Evolutionary conservation across 2,113 vertebrate species (phyloP), one percentile per base, ranked within the genome.

Genomic region (Mirounga angustirostris): DNA sequence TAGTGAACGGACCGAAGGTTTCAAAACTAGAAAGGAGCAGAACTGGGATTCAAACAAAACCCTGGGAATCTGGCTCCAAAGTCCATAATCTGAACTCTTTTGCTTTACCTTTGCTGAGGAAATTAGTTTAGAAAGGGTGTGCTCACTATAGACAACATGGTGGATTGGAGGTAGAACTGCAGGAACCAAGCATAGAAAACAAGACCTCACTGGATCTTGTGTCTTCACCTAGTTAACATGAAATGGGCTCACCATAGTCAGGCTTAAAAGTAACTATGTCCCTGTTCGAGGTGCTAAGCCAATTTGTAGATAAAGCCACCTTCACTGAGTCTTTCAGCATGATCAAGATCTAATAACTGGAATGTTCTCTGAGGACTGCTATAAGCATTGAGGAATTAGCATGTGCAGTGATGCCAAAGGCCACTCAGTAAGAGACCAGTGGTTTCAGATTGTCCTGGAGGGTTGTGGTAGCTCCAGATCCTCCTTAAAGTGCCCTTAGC

Each of bases 151-250:
- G 15, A 71, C 11, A 58, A 22, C 0, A 7, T 15, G 2, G 50
- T 33, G 0, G 26, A 8, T 12, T 36, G 16, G 11, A 79, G 36
- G 19, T 16, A 71, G 46, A 21, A 36, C 0, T 63, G 18, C 5
- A 65, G 58, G 30, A 40, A 50, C 18, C 19, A 84, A 46, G 30
- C 50, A 40, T 0, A 59, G 65, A 36, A 71, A 92, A 56, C 30
- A 46, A 65, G 28, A 26, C 3, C 0, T 50, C 7, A 36, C 22
- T 12, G 36, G 0, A 2, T 69, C 36, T 43, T 54, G 1, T 54
- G 85, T 86, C n/a, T 50, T 24, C 36, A 71, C 18, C 54, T 80
- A 36, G 54, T 65, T 93, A 80, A 89, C 28, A 92, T 36, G 30
- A 90, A 63, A 36, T 59, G 30, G 46, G 18, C 16, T n/a, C 36